phyloP scores from a whole-genome alignment of 2,113 vertebrate species.

The Mustelus asterias region DNA sequence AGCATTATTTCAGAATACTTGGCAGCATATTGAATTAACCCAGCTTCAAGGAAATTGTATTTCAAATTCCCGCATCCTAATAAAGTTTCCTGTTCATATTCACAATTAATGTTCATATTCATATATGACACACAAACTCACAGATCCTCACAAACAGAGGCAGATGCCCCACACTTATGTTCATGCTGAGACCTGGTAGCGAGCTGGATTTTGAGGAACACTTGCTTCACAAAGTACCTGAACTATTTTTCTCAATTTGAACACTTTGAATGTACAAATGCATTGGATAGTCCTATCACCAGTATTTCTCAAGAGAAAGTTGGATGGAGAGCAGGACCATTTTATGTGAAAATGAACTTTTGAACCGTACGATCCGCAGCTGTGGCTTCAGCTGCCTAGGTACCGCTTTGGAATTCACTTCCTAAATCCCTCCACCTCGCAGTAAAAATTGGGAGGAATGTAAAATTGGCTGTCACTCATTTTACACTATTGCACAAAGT shows the following conservation, averaged over 20 bases:
- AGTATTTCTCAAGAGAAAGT: not conserved
- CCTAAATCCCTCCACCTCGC: not conserved
- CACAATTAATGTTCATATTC: not conserved
- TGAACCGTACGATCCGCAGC: too few relatives aligned
- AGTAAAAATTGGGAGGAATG: not conserved
- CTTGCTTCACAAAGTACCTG: not conserved
- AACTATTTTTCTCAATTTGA: not conserved
- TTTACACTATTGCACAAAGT: not conserved
- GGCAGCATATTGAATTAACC: not conserved
- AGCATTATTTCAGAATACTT: not conserved
- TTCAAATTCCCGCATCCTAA: not conserved
- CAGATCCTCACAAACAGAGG: not conserved
- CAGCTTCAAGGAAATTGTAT: not conserved
- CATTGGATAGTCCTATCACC: not conserved
- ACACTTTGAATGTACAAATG: not conserved
- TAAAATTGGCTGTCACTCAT: not conserved
- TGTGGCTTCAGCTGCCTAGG: not conserved
- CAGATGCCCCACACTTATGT: not conserved
- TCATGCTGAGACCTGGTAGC: not conserved
- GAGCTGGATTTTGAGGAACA: not conserved
- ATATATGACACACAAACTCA: not conserved
- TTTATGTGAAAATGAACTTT: not conserved
- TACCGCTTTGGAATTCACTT: not conserved
- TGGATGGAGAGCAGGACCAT: not conserved
- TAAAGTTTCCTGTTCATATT: not conserved